A percentile compares a stretch with the other conserved stretches of the same genome.
Evolutionary conservation across 2,797 vertebrate species (phyloP).

Genomic region (Ctenopoma kingsleyae): DNA sequence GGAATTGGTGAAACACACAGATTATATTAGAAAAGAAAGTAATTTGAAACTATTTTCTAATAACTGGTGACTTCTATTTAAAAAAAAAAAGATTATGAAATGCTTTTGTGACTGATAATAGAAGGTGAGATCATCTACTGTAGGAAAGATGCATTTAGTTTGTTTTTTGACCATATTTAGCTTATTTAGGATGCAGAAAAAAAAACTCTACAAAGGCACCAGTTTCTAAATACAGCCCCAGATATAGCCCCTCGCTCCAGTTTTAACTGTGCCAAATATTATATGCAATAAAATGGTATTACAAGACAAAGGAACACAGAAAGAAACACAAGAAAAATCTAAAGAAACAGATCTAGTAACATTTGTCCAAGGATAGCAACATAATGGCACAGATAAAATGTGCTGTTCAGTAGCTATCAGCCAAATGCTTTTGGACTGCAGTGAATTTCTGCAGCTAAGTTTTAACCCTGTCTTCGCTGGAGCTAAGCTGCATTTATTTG

Average conservation of each 20-base stretch:
- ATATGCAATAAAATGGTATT: slow-evolving; percentile 89
- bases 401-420: slow-evolving; percentile 87
- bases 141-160: slow-evolving; percentile 78
- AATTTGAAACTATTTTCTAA: slow-evolving; percentile 96
- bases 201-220: slow-evolving; percentile 84
- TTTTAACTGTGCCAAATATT: slow-evolving; percentile 93
- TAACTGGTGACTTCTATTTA: slow-evolving; percentile 94
- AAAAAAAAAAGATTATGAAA: slow-evolving; percentile 83
- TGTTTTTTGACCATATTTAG: slow-evolving; percentile 86
- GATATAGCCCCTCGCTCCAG: slow-evolving; percentile 79
- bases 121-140: slow-evolving; percentile 79
- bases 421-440: slow-evolving; percentile 88
- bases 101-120: slow-evolving; percentile 81
- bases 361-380: slow-evolving; percentile 75
- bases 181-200: slow-evolving; percentile 86
- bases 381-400: slow-evolving; percentile 79
- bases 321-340: slow-evolving; percentile 68
- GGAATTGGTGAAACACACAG: slow-evolving; percentile 89
- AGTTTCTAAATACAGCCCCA: slow-evolving; percentile 87
- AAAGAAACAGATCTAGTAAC: slow-evolving; percentile 53
- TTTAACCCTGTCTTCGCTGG: slow-evolving; percentile 86
- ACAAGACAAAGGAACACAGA: slow-evolving; percentile 72
- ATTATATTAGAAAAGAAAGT: slow-evolving; percentile 91
- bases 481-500: slow-evolving; percentile 75
- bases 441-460: slow-evolving; percentile 89